Base-by-base conservation (phyloP, 2,113 vertebrate genomes). In the Poecilia latipinna region DNA sequence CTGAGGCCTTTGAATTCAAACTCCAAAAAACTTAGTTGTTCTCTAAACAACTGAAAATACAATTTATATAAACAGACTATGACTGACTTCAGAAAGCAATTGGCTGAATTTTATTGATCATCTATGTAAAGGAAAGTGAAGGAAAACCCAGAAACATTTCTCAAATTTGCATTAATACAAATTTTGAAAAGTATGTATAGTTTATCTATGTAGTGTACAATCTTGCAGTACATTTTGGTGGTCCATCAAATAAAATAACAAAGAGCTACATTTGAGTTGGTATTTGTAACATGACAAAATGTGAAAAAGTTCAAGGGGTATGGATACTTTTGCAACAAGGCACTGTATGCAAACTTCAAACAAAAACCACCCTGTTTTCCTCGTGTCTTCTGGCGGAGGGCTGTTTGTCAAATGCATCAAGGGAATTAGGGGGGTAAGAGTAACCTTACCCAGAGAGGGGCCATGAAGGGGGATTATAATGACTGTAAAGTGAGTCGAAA, bases 401-500 rank as follows among this genome's bases (percentile, higher is more conserved):
- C 31, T 24, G 22, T 62, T 33, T 19, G 42, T 75, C 39, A 35
- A 61, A 6, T 66, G 26, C 33, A 54, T 63, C 44, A 42, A 37
- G 26, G 51, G 32, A 70, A 57, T 33, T 61, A 19, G 13, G 17
- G 4, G 48, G 35, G 39, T 64, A 24, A 33, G 13, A 57, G 39
- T 33, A 65, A 28, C 63, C 15, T 37, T 28, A 66, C 64, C n/a
- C n/a, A 60, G 26, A 75, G 68, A 39, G 61, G 74, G 33, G 68
- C 61, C 15, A 68, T 60, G 67, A 77, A 66, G 72, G 62, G 54
- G 54, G 54, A 61, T 70, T 75, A 42, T 60, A 24, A 68, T 74
- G 69, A 81, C 31, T 65, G 64, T 73, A 71, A 84, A 61, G 32
- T 54, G 72, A 77, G 54, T 54, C 62, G 42, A 77, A 65, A 82